These are phyloP conservation scores for Prionailurus bengalensis DNA, from an alignment of 2,113 vertebrate genomes.

Conservation along the genomic window DNA sequence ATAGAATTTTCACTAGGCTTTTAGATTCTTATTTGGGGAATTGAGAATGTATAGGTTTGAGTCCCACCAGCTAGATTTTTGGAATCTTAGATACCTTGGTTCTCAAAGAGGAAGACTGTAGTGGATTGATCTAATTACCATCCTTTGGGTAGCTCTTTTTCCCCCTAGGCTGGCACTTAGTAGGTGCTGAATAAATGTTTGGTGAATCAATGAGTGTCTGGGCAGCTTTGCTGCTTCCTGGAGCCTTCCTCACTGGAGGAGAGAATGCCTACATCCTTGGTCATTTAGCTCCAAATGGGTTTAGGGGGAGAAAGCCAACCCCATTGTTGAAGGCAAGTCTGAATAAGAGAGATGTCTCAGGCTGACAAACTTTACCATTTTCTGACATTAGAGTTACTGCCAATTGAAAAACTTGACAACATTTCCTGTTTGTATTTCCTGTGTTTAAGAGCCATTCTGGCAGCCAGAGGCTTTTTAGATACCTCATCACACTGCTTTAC, in stretches of 20 bases:
- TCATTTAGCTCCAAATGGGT: neutral
- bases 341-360: neutral
- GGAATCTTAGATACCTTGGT: neutral
- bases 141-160: neutral
- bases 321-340: neutral
- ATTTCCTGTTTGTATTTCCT: constrained; percentile 53
- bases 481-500: neutral
- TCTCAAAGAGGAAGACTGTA: neutral
- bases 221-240: neutral
- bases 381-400: constrained; percentile 9
- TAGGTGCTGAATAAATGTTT: constrained; percentile 19
- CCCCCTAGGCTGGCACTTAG: neutral
- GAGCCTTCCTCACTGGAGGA: neutral
- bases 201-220: neutral
- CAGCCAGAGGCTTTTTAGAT: neutral
- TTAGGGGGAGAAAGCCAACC: neutral
- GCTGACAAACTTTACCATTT: neutral
- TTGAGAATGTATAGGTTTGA: neutral
- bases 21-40: neutral
- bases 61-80: neutral
- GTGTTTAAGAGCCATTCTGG: neutral
- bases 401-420: constrained; percentile 36
- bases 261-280: neutral
- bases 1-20: neutral
- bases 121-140: neutral